These are phyloP conservation scores for Eciton burchellii DNA, from an alignment of 1,140 invertebrate species.

Conservation along the genomic window DNA sequence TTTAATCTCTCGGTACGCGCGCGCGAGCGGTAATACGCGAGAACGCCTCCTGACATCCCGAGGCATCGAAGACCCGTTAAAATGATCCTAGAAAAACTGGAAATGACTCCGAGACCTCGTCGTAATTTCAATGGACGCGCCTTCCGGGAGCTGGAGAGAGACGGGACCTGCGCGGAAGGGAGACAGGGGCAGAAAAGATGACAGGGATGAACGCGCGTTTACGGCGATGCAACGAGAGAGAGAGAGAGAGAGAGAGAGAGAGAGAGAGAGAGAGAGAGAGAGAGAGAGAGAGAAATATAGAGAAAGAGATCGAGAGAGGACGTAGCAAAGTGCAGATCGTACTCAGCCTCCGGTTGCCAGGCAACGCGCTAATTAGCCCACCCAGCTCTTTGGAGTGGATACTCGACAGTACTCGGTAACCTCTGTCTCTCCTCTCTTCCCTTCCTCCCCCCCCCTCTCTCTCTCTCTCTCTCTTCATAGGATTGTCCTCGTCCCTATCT, in stretches of 20 bases:
- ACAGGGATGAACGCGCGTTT: background rate
- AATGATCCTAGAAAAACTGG: constrained; percentile 60
- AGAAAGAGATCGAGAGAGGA: constrained; percentile 71
- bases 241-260: background rate
- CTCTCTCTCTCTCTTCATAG: constrained; percentile 37
- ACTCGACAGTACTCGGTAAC: constrained; percentile 84
- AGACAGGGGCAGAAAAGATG: constrained; percentile 24
- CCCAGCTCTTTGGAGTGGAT: constrained; percentile 85
- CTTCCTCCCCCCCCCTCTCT: constrained; percentile 67
- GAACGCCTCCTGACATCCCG: constrained; percentile 48
- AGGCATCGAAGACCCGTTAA: constrained; percentile 56
- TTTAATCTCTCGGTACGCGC: constrained; percentile 30
- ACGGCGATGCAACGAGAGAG: constrained; percentile 12
- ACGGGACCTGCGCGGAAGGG: background rate
- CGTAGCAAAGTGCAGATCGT: constrained; percentile 82
- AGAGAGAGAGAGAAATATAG: constrained; percentile 55
- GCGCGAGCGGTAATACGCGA: constrained; percentile 29
- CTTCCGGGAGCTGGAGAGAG: constrained; percentile 52
- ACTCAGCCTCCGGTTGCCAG: constrained; percentile 83
- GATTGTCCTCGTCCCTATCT: constrained; percentile 61
- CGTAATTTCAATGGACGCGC: constrained; percentile 66
- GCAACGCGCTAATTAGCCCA: constrained; percentile 86
- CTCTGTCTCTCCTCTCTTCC: constrained; percentile 76
- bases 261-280: constrained; percentile 3
- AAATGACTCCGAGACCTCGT: constrained; percentile 57